Conservation (phyloP, 2,797 vertebrate species). For the Phrynocephalus vlangalii region DNA sequence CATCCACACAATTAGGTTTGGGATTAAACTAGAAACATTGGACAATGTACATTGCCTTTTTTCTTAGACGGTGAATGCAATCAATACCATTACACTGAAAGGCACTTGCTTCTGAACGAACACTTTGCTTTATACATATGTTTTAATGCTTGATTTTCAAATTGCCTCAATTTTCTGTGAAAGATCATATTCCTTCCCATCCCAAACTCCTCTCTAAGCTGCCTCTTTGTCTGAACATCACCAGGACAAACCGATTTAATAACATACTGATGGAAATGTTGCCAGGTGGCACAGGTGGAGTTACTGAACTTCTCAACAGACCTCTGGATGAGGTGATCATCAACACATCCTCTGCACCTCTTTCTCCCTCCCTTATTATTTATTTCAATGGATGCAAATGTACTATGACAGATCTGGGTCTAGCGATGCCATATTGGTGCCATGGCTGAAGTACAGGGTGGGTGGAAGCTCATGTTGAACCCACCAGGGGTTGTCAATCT, state of each 20-base stretch:
- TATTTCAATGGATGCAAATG: neutral
- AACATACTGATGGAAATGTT: neutral
- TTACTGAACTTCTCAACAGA: neutral
- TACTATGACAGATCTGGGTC: neutral
- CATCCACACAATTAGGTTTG: too few relatives aligned
- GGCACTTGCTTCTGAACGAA: neutral
- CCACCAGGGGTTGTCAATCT: neutral
- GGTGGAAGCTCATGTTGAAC: too few relatives aligned
- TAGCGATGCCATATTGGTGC: too few relatives aligned
- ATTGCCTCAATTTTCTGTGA: too few relatives aligned
- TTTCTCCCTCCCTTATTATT: neutral
- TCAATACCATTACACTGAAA: neutral
- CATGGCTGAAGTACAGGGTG: too few relatives aligned
- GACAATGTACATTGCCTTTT: neutral
- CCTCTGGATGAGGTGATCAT: neutral
- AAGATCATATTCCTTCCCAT: too few relatives aligned
- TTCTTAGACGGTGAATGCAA: neutral
- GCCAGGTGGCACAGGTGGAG: neutral
- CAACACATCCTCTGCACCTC: too few relatives aligned
- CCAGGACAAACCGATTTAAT: neutral
- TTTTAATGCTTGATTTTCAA: too few relatives aligned
- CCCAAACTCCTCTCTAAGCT: too few relatives aligned
- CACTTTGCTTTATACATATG: neutral
- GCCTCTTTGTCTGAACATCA: neutral
- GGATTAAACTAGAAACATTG: neutral